phyloP scores from a whole-genome alignment of 2,113 vertebrate genomes.

The Hippoglossus stenolepis region DNA sequence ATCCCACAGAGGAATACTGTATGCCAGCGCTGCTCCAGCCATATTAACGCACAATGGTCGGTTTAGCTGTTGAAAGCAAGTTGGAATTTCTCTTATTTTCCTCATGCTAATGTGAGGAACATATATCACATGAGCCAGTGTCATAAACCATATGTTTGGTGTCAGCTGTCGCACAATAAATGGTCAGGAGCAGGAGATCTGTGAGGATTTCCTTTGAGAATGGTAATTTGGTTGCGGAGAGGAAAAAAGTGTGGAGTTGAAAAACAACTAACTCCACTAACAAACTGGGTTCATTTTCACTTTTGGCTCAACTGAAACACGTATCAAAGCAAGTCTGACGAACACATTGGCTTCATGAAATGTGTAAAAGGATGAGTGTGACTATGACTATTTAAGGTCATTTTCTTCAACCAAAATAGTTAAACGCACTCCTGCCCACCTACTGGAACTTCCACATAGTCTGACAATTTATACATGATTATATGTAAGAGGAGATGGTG shows the following conservation, averaged over 20 bases:
- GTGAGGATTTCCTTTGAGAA: slow-evolving; percentile 4
- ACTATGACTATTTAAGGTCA: slow-evolving; percentile 22
- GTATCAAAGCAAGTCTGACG: not conserved
- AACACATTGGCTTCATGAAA: slow-evolving; percentile 3
- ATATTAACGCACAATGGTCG: slow-evolving; percentile 36
- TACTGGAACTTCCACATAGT: slow-evolving; percentile 14
- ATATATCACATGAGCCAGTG: not conserved
- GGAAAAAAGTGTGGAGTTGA: slow-evolving; percentile 21
- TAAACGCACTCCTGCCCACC: not conserved
- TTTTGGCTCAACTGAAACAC: not conserved
- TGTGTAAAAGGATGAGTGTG: slow-evolving; percentile 37
- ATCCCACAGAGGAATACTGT: slow-evolving; percentile 67
- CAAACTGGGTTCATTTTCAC: slow-evolving; percentile 8
- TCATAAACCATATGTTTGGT: slow-evolving; percentile 4
- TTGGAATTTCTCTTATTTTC: slow-evolving; percentile 14
- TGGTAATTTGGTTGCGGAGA: slow-evolving; percentile 6
- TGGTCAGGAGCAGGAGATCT: slow-evolving; percentile 9
- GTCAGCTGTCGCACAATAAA: slow-evolving; percentile 2
- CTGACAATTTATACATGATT: not conserved
- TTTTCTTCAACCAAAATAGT: slow-evolving; percentile 15
- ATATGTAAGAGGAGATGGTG: slow-evolving; percentile 14
- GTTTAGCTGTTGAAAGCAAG: slow-evolving; percentile 19
- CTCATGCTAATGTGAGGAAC: not conserved
- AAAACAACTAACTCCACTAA: slow-evolving; percentile 4
- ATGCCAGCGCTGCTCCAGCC: slow-evolving; percentile 27